Conservation (phyloP, 2,113 vertebrate species). For the Dromiciops gliroides region DNA sequence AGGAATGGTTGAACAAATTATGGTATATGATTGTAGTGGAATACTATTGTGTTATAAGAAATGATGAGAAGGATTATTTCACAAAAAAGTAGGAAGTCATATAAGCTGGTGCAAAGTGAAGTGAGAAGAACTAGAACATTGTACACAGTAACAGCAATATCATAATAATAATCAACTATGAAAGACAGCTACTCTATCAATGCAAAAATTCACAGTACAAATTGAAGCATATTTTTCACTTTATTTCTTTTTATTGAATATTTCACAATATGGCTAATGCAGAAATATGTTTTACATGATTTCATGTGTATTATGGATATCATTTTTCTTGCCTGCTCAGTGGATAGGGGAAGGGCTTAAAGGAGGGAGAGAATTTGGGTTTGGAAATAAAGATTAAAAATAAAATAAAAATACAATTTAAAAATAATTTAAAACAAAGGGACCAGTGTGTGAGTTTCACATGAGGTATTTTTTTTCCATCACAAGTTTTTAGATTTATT, state of each 20-base stretch:
- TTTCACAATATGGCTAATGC: background rate
- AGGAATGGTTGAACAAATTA: too few relatives aligned
- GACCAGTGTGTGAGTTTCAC: background rate
- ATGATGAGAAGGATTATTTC: too few relatives aligned
- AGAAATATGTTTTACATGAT: background rate
- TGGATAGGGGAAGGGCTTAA: background rate
- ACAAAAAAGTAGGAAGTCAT: too few relatives aligned
- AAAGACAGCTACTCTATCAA: background rate
- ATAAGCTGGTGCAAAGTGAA: too few relatives aligned
- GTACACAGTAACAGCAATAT: background rate
- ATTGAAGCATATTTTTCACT: background rate
- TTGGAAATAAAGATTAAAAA: background rate
- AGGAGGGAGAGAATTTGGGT: background rate
- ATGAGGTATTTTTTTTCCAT: background rate
- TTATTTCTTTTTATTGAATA: background rate
- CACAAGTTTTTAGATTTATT: background rate
- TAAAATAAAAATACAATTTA: background rate
- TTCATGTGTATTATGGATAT: background rate
- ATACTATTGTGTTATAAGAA: too few relatives aligned
- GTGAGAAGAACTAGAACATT: background rate
- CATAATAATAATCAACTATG: background rate
- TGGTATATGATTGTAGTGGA: too few relatives aligned
- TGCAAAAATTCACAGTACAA: background rate
- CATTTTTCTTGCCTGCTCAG: background rate
- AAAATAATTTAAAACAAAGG: background rate